Evolutionary conservation across 1,140 invertebrate genomes (phyloP).

Genomic region (Coelopa frigida): DNA sequence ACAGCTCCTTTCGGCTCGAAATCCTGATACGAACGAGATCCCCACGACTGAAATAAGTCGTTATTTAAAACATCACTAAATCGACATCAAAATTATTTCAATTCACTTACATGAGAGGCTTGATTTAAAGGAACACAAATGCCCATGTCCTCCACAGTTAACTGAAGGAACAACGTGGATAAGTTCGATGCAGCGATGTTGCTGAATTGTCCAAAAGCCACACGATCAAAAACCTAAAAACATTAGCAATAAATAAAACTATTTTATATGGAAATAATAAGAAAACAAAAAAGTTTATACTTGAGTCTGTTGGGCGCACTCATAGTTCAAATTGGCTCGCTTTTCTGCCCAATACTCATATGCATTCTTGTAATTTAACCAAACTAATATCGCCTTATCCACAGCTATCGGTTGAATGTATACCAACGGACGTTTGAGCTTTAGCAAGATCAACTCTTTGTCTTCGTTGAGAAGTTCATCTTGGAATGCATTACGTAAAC

Average conservation of each 20-base stretch:
- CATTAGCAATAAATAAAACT: slow-evolving; percentile 13
- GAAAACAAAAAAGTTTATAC: too few relatives aligned
- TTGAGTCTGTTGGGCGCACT: slow-evolving; percentile 64
- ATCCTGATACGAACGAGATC: slow-evolving; percentile 60
- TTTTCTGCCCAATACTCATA: slow-evolving; percentile 99
- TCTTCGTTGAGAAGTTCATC: slow-evolving; percentile 88
- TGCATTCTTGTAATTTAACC: slow-evolving; percentile 97
- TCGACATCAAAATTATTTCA: slow-evolving; percentile 8
- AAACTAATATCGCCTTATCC: slow-evolving; percentile 93
- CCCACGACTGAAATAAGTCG: slow-evolving; percentile 48
- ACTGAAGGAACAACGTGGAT: slow-evolving; percentile 85
- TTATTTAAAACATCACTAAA: not conserved
- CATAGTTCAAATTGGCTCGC: slow-evolving; percentile 75
- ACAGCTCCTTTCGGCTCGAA: slow-evolving; percentile 80
- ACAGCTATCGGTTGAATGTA: slow-evolving; percentile 94
- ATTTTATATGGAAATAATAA: slow-evolving; percentile 4
- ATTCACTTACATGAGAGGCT: slow-evolving; percentile 48
- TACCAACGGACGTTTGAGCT: slow-evolving; percentile 81
- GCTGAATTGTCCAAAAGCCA: slow-evolving; percentile 69
- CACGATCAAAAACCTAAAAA: slow-evolving; percentile 58
- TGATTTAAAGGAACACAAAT: slow-evolving; percentile 90
- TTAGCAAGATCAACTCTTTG: slow-evolving; percentile 90
- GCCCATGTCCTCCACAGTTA: slow-evolving; percentile 95
- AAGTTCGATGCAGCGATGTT: slow-evolving; percentile 66
- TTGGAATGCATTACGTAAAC: slow-evolving; percentile 74